Conservation (phyloP, 1,140 invertebrate genomes). For the Drosophila melanica region DNA sequence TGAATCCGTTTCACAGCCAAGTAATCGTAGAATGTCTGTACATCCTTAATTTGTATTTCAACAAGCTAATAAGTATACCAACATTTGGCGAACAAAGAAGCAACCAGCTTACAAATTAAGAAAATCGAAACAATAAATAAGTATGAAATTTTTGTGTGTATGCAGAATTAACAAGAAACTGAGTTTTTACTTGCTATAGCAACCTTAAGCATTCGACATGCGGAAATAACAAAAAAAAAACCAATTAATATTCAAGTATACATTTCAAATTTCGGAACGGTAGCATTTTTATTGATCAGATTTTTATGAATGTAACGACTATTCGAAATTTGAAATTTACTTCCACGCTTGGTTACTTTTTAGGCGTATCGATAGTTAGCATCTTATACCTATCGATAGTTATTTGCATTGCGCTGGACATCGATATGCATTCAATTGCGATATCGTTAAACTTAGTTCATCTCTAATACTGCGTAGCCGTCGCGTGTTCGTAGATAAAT, state of each 20-base stretch:
- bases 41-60: slow-evolving; percentile 47
- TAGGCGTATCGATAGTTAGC: too few species aligned
- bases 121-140: slow-evolving; percentile 72
- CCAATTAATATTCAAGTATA: too few species aligned
- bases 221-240: too few species aligned
- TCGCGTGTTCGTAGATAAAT: slow-evolving; percentile 62
- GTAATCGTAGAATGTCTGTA: slow-evolving; percentile 19
- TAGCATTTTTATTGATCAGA: too few species aligned
- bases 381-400: slow-evolving; percentile 10
- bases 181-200: neutral
- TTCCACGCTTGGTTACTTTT: neutral
- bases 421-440: neutral
- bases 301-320: too few species aligned
- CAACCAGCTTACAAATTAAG: slow-evolving; percentile 40
- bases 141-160: slow-evolving; percentile 70
- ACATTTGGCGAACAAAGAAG: slow-evolving; percentile 36
- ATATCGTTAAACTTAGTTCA: slow-evolving; percentile 20
- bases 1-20: slow-evolving; percentile 25
- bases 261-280: too few species aligned
- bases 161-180: slow-evolving; percentile 52
- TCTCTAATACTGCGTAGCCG: slow-evolving; percentile 47
- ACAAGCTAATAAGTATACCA: slow-evolving; percentile 39
- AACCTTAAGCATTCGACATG: neutral
- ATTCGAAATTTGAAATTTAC: neutral
- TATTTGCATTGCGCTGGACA: neutral